Evolutionary conservation across 2,797 vertebrate species (phyloP).

Genomic region (Holocentrus rufus): DNA sequence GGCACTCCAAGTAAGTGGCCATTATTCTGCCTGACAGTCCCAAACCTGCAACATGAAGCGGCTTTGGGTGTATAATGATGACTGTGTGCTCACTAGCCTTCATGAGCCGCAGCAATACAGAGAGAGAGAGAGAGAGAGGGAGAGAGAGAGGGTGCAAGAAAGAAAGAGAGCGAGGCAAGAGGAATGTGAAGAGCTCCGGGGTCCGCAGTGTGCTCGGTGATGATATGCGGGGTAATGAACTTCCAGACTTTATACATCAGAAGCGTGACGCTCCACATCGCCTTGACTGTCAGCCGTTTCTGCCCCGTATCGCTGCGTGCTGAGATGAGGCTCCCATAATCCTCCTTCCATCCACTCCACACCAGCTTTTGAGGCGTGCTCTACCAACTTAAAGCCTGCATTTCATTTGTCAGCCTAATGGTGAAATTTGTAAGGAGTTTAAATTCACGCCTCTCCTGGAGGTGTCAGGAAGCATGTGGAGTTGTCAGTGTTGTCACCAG

Average conservation of each 20-base stretch:
- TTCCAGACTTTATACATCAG: constrained; percentile 74
- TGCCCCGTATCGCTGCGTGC: constrained; percentile 38
- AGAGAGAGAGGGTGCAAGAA: neutral
- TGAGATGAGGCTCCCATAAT: constrained; percentile 73
- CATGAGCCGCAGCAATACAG: constrained; percentile 52
- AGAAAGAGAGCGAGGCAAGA: constrained; percentile 27
- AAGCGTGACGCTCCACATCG: constrained; percentile 68
- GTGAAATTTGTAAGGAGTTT: constrained; percentile 78
- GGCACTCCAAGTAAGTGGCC: constrained; percentile 47
- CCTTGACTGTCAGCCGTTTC: constrained; percentile 73
- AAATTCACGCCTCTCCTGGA: constrained; percentile 68
- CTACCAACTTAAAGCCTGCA: constrained; percentile 72
- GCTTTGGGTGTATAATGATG: constrained; percentile 65
- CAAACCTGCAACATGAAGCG: constrained; percentile 53
- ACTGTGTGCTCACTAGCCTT: constrained; percentile 52
- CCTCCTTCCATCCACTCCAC: constrained; percentile 73
- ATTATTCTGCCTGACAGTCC: constrained; percentile 52
- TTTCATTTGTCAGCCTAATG: constrained; percentile 82
- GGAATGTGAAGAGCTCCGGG: constrained; percentile 62
- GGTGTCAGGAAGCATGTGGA: constrained; percentile 60
- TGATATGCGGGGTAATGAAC: constrained; percentile 78
- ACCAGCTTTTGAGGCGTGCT: constrained; percentile 68
- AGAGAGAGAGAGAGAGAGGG: constrained; percentile 22
- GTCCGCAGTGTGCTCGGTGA: constrained; percentile 63
- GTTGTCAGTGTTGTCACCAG: constrained; percentile 53